Evolutionary conservation across 2,888 invertebrate species (phyloP).

Genomic region (Halocaridina rubra): DNA sequence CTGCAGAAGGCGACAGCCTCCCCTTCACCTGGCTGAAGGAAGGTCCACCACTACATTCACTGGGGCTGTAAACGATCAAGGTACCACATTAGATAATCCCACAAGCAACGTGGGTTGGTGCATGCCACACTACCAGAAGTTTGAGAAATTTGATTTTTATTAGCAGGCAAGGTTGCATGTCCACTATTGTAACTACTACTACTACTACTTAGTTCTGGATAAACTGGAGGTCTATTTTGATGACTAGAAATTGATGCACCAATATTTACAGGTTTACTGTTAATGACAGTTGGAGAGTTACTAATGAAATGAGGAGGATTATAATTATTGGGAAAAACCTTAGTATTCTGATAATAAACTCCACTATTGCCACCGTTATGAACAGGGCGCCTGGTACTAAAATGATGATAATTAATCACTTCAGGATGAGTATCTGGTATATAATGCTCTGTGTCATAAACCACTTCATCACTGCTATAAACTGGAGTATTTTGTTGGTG

Average conservation of each 20-base stretch:
- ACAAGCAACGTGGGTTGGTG: constrained; percentile 24
- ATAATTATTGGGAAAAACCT: no score
- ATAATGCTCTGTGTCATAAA: no score
- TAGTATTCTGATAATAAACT: no score
- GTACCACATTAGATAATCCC: constrained; percentile 39
- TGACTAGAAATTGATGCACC: background rate
- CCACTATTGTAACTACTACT: background rate
- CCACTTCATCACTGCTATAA: background rate
- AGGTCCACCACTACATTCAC: background rate
- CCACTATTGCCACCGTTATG: no score
- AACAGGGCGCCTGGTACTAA: no score
- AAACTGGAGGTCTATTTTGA: no score
- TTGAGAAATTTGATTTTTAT: background rate
- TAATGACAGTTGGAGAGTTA: no score
- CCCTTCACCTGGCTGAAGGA: constrained; percentile 19
- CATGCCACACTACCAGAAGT: background rate
- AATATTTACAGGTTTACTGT: background rate
- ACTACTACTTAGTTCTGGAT: background rate
- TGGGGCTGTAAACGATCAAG: constrained; percentile 39
- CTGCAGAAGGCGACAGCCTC: background rate
- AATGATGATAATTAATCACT: no score
- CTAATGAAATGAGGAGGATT: no score
- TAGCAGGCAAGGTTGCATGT: background rate
- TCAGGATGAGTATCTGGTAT: no score
- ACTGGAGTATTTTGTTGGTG: background rate